Evolutionary conservation across 2,797 vertebrate genomes (phyloP).

Genomic region (Hoplostethus atlanticus): DNA sequence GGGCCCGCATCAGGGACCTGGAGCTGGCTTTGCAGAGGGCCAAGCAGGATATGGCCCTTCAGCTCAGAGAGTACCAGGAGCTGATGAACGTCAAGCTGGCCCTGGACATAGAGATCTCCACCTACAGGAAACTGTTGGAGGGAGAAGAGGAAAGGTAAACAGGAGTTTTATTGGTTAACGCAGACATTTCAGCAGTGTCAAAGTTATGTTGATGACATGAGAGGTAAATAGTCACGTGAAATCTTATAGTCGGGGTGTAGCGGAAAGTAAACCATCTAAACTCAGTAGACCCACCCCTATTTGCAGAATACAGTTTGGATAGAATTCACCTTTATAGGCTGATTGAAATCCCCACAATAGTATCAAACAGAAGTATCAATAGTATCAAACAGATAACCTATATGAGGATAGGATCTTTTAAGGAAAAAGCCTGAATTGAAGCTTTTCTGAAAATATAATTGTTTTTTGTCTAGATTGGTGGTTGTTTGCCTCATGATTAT

Average conservation of each 20-base stretch:
- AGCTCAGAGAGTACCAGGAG: constrained; percentile 88
- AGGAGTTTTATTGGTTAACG: neutral
- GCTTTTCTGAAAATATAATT: neutral
- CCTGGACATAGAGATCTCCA: constrained; percentile 86
- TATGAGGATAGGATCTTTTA: too few relatives aligned
- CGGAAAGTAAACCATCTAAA: too few relatives aligned
- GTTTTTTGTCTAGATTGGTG: neutral
- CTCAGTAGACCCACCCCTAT: neutral
- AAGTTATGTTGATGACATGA: neutral
- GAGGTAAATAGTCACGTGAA: too few relatives aligned
- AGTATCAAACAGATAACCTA: too few relatives aligned
- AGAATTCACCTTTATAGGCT: too few relatives aligned
- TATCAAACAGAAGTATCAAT: too few relatives aligned
- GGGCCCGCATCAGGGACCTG: constrained; percentile 63
- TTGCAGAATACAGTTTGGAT: neutral
- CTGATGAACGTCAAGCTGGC: constrained; percentile 86
- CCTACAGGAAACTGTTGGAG: constrained; percentile 87
- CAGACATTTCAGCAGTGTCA: neutral
- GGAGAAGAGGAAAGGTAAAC: constrained; percentile 88
- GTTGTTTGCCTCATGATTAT: neutral
- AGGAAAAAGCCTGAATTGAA: too few relatives aligned
- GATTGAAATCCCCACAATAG: too few relatives aligned
- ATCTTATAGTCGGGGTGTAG: too few relatives aligned
- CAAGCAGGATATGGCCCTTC: constrained; percentile 75
- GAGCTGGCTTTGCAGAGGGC: constrained; percentile 71